A percentile compares a stretch with the other conserved stretches of the same genome.
Conservation (phyloP, 2,113 vertebrate species). For the Indicator maculatus region DNA sequence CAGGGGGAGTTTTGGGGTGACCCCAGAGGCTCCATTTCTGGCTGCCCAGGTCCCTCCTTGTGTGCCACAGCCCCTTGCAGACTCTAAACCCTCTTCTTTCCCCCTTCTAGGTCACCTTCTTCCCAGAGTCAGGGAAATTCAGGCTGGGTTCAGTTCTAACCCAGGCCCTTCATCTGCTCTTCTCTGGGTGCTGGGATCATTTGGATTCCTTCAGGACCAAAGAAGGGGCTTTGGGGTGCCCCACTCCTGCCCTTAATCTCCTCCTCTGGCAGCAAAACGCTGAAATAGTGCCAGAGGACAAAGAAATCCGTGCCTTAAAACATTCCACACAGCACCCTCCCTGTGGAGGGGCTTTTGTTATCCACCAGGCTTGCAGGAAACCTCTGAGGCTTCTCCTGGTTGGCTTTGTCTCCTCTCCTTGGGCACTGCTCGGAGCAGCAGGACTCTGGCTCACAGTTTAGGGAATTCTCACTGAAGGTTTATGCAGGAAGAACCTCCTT, state of each 20-base stretch:
- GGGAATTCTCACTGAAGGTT: not conserved
- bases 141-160: constrained; percentile 82
- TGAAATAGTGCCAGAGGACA: not conserved
- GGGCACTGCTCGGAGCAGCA: not conserved
- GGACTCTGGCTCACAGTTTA: not conserved
- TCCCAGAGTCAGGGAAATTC: constrained; percentile 53
- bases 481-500: accelerated
- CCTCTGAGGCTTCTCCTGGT: not conserved
- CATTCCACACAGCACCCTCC: not conserved
- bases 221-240: not conserved
- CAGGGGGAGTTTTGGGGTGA: not conserved
- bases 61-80: accelerated
- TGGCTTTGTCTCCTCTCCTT: accelerated
- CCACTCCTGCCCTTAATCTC: not conserved
- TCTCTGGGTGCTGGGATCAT: not conserved
- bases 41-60: not conserved
- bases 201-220: not conserved
- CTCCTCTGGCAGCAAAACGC: accelerated
- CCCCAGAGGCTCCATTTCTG: accelerated
- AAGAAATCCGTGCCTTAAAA: not conserved
- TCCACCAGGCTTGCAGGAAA: not conserved
- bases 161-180: accelerated
- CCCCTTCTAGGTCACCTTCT: constrained; percentile 29
- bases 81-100: accelerated
- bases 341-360: not conserved